Conservation (phyloP, 2,888 invertebrate genomes). For the Uropetala carovei region DNA sequence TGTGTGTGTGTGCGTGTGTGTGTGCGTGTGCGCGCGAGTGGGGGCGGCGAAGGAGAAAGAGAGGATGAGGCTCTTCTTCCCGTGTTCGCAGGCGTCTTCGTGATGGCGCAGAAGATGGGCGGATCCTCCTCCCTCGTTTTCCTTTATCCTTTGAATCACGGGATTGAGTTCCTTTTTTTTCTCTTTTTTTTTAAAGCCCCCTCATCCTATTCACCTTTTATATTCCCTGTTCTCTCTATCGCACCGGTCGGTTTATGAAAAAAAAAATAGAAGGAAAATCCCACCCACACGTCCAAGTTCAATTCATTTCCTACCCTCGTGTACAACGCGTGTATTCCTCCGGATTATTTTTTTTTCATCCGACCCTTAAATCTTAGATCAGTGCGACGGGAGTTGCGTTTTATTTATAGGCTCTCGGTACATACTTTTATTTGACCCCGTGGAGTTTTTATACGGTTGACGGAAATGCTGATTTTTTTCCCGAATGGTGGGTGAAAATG, state of each 20-base stretch:
- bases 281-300: not conserved
- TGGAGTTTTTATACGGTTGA: too few species aligned
- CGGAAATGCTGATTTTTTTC: too few species aligned
- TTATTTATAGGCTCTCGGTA: too few species aligned
- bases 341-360: not conserved
- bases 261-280: not conserved
- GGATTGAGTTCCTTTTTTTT: not conserved
- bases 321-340: not conserved
- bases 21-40: too few species aligned
- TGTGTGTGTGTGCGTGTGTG: too few species aligned
- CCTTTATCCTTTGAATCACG: constrained; percentile 1
- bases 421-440: too few species aligned
- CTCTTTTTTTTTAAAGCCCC: not conserved
- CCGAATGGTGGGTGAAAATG: too few species aligned
- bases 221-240: not conserved
- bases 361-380: too few species aligned
- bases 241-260: not conserved
- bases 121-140: not conserved
- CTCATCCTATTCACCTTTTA: too few species aligned
- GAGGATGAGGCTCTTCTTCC: not conserved
- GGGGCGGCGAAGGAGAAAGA: too few species aligned
- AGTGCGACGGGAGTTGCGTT: too few species aligned
- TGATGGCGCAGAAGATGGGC: not conserved
- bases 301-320: not conserved
- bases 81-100: not conserved